Percentiles rank a stretch among this genome's conserved stretches.
Evolutionary conservation across 2,888 invertebrate genomes (phyloP).

Genomic region (Stenoptilia bipunctidactyla): DNA sequence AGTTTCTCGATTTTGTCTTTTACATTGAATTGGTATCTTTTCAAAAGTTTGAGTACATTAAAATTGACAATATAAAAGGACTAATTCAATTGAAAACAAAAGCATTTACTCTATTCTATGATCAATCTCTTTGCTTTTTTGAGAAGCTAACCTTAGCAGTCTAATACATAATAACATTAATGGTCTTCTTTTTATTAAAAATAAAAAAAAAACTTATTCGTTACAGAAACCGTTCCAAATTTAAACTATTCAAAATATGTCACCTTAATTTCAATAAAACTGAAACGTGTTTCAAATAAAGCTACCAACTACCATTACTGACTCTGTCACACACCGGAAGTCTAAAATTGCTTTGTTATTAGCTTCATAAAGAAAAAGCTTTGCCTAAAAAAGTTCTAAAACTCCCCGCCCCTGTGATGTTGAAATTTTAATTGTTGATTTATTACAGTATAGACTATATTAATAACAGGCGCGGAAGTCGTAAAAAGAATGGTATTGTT

Average conservation of each 20-base stretch:
- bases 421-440: slow-evolving; percentile 40
- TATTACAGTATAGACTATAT: slow-evolving; percentile 21
- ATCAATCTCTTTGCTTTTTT: no score
- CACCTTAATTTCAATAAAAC: not conserved
- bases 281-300: slow-evolving; percentile 26
- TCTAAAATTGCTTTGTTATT: slow-evolving; percentile 35
- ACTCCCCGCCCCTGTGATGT: slow-evolving; percentile 28
- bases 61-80: no score
- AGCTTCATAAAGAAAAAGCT: slow-evolving; percentile 25
- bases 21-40: no score
- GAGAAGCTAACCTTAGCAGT: no score
- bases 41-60: no score
- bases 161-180: no score
- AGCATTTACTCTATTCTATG: no score
- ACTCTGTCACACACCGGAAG: slow-evolving; percentile 26
- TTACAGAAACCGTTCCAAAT: not conserved
- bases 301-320: not conserved
- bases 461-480: slow-evolving; percentile 9
- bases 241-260: not conserved
- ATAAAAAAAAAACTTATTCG: no score
- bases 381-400: slow-evolving; percentile 16
- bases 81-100: no score
- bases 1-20: no score
- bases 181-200: no score
- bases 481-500: slow-evolving; percentile 5